These are phyloP conservation scores for Dicycla oo DNA, from an alignment of 2,888 invertebrate genomes.

Conservation along the genomic window DNA sequence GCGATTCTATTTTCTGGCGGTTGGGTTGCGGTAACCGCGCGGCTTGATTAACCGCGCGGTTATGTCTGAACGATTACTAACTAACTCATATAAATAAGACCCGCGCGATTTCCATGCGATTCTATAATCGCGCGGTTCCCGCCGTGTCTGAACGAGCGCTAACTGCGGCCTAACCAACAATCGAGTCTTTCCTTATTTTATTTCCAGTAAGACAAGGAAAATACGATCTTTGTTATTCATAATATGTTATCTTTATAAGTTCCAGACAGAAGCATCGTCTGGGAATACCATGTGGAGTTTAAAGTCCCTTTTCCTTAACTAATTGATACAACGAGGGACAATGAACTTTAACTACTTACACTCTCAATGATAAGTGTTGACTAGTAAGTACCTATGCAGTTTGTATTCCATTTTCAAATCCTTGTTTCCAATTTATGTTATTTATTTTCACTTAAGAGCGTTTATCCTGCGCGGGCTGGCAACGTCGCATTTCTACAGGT, in stretches of 20 bases:
- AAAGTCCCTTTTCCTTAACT: conserved; percentile 38
- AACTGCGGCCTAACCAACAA: background rate
- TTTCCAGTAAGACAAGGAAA: conserved; percentile 1
- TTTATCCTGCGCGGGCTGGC: too few relatives aligned
- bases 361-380: conserved; percentile 16
- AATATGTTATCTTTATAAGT: conserved; percentile 19
- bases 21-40: too few relatives aligned
- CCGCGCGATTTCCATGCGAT: too few relatives aligned
- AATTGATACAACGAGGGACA: conserved; percentile 44
- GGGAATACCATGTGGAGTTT: conserved; percentile 32
- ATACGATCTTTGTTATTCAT: background rate
- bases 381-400: background rate
- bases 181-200: background rate
- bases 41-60: too few relatives aligned
- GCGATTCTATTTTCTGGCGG: too few relatives aligned
- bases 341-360: conserved; percentile 39
- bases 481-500: too few relatives aligned
- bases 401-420: background rate
- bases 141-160: too few relatives aligned
- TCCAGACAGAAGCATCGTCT: conserved; percentile 21
- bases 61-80: too few relatives aligned
- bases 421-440: too few relatives aligned
- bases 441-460: too few relatives aligned
- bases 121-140: too few relatives aligned
- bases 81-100: too few relatives aligned